Evolutionary conservation across 2,113 vertebrate genomes (phyloP).

Genomic region (Trochalopteron elliotii): DNA sequence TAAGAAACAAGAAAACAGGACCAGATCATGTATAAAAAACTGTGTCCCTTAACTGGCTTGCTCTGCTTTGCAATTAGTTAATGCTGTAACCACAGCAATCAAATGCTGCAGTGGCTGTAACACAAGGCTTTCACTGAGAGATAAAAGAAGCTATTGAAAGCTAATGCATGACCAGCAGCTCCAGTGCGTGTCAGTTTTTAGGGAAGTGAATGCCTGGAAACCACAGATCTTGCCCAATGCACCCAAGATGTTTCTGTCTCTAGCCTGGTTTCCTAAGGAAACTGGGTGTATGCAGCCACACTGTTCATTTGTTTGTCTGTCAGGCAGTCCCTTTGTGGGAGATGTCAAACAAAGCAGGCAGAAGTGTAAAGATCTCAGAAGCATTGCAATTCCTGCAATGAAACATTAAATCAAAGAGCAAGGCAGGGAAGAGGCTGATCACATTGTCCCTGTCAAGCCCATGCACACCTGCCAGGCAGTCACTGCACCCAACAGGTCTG

Average conservation of each 20-base stretch:
- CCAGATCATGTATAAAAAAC: neutral
- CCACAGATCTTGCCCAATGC: neutral
- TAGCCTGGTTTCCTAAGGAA: neutral
- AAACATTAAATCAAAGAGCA: neutral
- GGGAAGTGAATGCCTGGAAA: neutral
- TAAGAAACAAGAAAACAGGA: neutral
- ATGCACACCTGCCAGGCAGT: neutral
- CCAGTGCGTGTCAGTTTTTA: neutral
- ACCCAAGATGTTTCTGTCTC: slow-evolving; percentile 9
- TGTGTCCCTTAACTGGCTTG: neutral
- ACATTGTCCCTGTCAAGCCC: neutral
- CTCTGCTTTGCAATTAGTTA: neutral
- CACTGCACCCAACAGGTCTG: rapidly evolving
- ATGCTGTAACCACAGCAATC: neutral
- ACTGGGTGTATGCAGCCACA: neutral
- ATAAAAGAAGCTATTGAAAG: slow-evolving; percentile 41
- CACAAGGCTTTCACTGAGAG: neutral
- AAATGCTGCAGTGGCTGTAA: neutral
- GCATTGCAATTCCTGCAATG: neutral
- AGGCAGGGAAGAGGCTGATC: neutral
- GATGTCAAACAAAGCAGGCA: neutral
- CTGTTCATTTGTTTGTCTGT: neutral
- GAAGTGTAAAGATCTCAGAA: neutral
- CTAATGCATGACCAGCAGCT: slow-evolving; percentile 7
- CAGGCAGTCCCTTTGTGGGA: neutral